Conservation (phyloP, 2,797 vertebrate species). For the Esox lucius region DNA sequence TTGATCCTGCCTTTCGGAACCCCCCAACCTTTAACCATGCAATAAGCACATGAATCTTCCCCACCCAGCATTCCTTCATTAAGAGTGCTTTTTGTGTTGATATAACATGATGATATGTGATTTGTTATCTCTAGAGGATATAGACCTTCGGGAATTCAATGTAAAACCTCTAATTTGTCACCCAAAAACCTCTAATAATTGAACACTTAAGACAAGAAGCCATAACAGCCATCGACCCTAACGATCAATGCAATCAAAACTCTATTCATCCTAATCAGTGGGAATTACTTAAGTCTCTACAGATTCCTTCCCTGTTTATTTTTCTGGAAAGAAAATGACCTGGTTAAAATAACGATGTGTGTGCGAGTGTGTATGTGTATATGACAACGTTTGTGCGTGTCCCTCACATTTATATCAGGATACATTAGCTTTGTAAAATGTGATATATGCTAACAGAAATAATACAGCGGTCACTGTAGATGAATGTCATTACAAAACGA, state of each 20-base stretch:
- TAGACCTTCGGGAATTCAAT: neutral
- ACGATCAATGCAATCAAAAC: slow-evolving; percentile 66
- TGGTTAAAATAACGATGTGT: neutral
- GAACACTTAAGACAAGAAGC: slow-evolving; percentile 48
- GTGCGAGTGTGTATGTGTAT: slow-evolving; percentile 2
- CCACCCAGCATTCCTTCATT: neutral
- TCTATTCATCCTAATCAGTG: slow-evolving; percentile 75
- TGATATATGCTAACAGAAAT: slow-evolving; percentile 15
- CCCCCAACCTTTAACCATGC: neutral
- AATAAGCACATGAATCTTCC: slow-evolving; percentile 9
- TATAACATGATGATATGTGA: slow-evolving; percentile 20
- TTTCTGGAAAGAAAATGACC: slow-evolving; percentile 27
- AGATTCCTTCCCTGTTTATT: slow-evolving; percentile 53
- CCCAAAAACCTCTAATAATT: slow-evolving; percentile 34
- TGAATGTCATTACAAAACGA: neutral
- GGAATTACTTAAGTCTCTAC: slow-evolving; percentile 38
- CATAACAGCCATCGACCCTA: slow-evolving; percentile 51
- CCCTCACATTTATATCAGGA: slow-evolving; percentile 1
- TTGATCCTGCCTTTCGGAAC: neutral
- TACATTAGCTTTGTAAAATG: neutral
- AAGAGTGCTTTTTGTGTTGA: slow-evolving; percentile 12
- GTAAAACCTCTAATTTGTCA: slow-evolving; percentile 44
- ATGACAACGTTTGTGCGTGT: slow-evolving; percentile 1
- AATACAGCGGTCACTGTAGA: neutral
- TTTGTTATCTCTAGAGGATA: slow-evolving; percentile 16